A percentile compares a stretch with the other conserved stretches of the same genome.
phyloP scores from a whole-genome alignment of 2,888 invertebrate genomes.

The Tetramorium bicarinatum region DNA sequence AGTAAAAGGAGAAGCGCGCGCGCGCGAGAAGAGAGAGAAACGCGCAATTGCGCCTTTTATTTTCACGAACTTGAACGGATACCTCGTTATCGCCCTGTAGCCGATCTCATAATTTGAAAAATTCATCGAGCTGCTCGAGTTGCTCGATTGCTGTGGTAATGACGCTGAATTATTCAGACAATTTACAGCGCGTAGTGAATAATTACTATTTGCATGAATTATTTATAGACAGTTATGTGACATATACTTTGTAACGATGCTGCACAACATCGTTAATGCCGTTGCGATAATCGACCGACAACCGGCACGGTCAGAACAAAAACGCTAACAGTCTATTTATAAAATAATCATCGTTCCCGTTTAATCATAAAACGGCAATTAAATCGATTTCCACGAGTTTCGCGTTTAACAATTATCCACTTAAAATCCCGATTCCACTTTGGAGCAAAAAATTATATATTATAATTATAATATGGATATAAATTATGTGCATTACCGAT shows the following conservation, averaged over 20 bases:
- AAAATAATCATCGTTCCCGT: background rate
- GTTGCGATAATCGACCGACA: background rate
- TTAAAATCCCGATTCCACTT: background rate
- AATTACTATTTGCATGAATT: conserved; percentile 27
- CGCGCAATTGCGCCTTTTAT: background rate
- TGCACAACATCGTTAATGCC: conserved; percentile 5
- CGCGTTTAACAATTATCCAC: background rate
- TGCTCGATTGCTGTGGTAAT: background rate
- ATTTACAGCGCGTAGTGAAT: background rate
- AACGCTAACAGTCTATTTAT: background rate
- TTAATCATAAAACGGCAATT: background rate
- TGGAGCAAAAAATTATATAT: background rate
- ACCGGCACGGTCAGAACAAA: background rate
- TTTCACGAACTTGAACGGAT: background rate
- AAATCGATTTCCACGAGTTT: conserved; percentile 5
- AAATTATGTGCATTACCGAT: background rate
- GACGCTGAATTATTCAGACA: conserved; percentile 24
- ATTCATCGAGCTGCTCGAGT: background rate
- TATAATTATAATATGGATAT: too few species aligned
- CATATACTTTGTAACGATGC: conserved; percentile 3
- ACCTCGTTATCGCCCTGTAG: background rate
- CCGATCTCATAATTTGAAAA: conserved; percentile 12
- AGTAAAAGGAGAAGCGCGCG: background rate
- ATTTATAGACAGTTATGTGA: conserved; percentile 24
- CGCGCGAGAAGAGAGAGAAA: background rate